phyloP scores from a whole-genome alignment of 2,797 vertebrate genomes.

The Phataginus tricuspis region DNA sequence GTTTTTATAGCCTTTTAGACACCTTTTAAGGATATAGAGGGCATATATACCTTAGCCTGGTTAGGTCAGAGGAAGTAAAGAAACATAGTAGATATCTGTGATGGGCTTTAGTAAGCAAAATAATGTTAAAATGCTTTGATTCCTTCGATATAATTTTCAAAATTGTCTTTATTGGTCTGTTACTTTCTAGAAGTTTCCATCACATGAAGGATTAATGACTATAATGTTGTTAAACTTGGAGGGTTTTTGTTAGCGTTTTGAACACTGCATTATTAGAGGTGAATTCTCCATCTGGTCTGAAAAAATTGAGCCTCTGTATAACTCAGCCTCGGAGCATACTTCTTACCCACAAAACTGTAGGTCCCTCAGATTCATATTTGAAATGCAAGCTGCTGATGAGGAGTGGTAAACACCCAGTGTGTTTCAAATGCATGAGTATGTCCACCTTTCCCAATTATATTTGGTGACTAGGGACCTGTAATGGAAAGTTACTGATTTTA shows the following conservation, averaged over 20 bases:
- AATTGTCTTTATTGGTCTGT: slow-evolving; percentile 41
- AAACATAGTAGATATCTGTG: slow-evolving; percentile 81
- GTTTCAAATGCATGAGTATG: neutral
- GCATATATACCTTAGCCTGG: slow-evolving; percentile 81
- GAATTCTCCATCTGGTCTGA: neutral
- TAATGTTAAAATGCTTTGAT: slow-evolving; percentile 74
- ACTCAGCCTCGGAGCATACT: neutral
- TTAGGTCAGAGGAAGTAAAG: slow-evolving; percentile 84
- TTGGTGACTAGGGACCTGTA: neutral
- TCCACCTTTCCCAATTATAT: neutral
- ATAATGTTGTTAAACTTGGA: slow-evolving; percentile 38
- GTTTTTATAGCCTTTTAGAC: slow-evolving; percentile 80
- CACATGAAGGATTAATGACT: slow-evolving; percentile 19
- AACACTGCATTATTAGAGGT: neutral
- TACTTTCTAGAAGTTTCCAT: slow-evolving; percentile 19
- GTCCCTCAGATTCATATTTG: neutral
- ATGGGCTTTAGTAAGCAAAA: slow-evolving; percentile 73
- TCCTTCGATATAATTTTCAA: slow-evolving; percentile 55
- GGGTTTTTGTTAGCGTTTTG: neutral
- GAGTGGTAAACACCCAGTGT: neutral
- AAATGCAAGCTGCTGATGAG: neutral
- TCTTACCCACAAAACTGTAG: neutral
- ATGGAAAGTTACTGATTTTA: slow-evolving; percentile 22
- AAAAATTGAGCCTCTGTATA: slow-evolving; percentile 4
- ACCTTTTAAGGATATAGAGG: slow-evolving; percentile 76